Percentiles rank a stretch among this genome's conserved stretches.
Conservation (phyloP, 2,888 invertebrate species). For the Cosmia trapezina region DNA sequence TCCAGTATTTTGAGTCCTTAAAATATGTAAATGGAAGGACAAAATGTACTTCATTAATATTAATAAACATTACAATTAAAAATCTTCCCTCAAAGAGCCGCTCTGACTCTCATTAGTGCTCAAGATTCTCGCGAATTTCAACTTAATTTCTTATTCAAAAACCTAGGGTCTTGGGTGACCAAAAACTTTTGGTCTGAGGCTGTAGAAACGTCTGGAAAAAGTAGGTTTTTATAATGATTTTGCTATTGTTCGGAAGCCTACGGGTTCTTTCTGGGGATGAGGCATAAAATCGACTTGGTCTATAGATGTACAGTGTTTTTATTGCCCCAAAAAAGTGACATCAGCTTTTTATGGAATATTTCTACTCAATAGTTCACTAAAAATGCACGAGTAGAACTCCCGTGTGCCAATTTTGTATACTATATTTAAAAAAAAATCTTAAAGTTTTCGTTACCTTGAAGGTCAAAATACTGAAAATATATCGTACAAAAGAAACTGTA, state of each 20-base stretch:
- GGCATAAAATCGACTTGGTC: background rate
- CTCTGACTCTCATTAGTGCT: constrained; percentile 39
- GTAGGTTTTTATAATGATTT: background rate
- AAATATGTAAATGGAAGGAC: constrained; percentile 56
- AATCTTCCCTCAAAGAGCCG: constrained; percentile 33
- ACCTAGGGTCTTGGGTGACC: background rate
- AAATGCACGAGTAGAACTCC: no score
- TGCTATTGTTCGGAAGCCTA: background rate
- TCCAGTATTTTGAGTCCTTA: constrained; percentile 12
- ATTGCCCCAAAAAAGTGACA: no score
- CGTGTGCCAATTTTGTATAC: no score
- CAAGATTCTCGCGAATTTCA: constrained; percentile 24
- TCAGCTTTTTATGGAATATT: no score
- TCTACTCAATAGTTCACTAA: no score
- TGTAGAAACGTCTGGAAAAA: background rate
- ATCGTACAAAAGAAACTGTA: no score
- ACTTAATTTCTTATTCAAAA: constrained; percentile 42
- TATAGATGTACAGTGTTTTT: no score
- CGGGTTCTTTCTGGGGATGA: background rate
- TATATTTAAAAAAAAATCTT: no score
- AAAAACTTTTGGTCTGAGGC: background rate
- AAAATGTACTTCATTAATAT: constrained; percentile 62
- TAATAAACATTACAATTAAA: constrained; percentile 63
- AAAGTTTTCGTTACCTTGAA: no score
- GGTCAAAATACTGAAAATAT: no score